Conservation (phyloP, 2,888 invertebrate genomes). For the Phania funesta region DNA sequence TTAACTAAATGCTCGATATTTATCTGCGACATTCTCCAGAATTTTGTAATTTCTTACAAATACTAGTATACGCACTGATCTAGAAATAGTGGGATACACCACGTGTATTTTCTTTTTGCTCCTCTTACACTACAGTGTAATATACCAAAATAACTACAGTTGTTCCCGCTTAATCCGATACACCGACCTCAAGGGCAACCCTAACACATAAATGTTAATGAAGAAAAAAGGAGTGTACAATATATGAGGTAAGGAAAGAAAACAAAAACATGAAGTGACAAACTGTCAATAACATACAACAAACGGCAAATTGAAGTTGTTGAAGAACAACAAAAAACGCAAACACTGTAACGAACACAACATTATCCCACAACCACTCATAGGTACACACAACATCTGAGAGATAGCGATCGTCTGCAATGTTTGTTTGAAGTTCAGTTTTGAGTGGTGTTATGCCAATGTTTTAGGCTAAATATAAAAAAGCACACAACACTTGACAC, state of each 20-base stretch:
- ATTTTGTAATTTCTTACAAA: no score
- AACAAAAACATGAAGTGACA: conserved; percentile 74
- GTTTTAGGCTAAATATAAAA: conserved; percentile 71
- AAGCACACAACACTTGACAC: conserved; percentile 74
- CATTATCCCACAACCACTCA: conserved; percentile 46
- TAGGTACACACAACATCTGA: conserved; percentile 5
- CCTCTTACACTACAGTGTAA: no score
- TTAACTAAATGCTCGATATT: no score
- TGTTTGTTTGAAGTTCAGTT: conserved; percentile 39
- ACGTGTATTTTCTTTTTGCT: no score
- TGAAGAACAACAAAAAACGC: conserved; percentile 13
- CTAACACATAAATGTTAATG: conserved; percentile 6
- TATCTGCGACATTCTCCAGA: no score
- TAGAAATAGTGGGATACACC: no score
- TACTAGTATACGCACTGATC: no score
- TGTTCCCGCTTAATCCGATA: no score
- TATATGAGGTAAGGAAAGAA: conserved; percentile 18
- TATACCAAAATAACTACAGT: no score
- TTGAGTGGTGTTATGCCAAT: conserved; percentile 54
- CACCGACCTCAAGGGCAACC: no score
- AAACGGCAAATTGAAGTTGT: conserved; percentile 65
- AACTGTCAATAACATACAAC: conserved; percentile 73
- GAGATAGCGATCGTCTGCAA: conserved; percentile 65
- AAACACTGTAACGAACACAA: conserved; percentile 20
- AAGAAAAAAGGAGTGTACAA: conserved; percentile 56